These are phyloP conservation scores for Tragopan temminckii DNA, from an alignment of 2,797 vertebrate species.

Conservation along the genomic window DNA sequence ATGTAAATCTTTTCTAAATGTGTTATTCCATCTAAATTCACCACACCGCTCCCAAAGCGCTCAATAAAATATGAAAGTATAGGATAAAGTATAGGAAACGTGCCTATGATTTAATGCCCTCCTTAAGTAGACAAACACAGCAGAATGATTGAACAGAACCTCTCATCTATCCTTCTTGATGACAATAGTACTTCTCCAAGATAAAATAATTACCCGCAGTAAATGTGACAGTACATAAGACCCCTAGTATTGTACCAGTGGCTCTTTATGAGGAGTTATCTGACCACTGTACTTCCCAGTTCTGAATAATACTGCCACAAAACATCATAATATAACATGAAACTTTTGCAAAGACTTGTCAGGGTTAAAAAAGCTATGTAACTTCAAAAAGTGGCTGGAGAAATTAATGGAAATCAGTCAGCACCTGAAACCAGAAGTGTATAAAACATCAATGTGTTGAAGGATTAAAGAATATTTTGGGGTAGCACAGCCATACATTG, in stretches of 20 bases:
- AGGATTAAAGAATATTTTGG: neutral
- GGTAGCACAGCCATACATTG: neutral
- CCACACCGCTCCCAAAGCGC: neutral
- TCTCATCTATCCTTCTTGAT: neutral
- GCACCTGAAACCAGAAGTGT: neutral
- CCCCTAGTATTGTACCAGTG: neutral
- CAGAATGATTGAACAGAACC: neutral
- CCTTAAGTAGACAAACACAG: neutral
- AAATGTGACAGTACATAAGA: neutral
- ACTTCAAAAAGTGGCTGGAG: neutral
- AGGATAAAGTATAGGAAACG: neutral
- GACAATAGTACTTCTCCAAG: neutral
- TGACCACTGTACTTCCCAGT: neutral
- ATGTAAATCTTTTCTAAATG: neutral
- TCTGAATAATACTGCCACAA: neutral
- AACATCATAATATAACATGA: neutral
- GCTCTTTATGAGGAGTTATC: neutral
- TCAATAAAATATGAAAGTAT: neutral
- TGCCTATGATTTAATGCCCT: neutral
- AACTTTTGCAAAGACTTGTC: neutral
- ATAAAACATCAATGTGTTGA: neutral
- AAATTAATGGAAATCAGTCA: neutral
- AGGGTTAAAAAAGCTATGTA: neutral
- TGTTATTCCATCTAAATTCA: neutral
- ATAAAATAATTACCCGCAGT: neutral